Base-by-base conservation (phyloP, 2,797 vertebrate genomes). In the Meda fulgida region DNA sequence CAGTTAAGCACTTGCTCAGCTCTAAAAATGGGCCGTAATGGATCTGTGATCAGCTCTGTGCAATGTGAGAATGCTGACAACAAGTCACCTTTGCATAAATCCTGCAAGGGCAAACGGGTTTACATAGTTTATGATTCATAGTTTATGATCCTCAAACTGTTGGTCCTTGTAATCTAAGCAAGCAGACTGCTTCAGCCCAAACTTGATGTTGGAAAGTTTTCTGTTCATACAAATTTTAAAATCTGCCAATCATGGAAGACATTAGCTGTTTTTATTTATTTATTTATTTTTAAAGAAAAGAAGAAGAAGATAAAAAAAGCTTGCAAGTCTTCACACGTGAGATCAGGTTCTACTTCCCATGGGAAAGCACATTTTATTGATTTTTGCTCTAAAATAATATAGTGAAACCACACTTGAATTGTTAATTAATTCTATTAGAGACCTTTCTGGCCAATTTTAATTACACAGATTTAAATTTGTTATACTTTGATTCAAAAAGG, bases 71-170 rank as follows among this genome's bases (percentile, higher is more conserved):
- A 31, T 76, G 60, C 75, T 78, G 9, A 70, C 75, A 78, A 67
- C 46, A n/a, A 34, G 38, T 1, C 75, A 78, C 83, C 63, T 84
- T 84, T 78, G 51, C 75, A 78, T 71, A 60, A 84, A 84, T 84
- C 51, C 38, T 16, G 51, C 51, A 48, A 71, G 83, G 83, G 65
- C 51, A n/a, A 78, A 78, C 21, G 18, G 75, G 63, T 84, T 77
- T 76, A 53, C 71, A 60, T 69, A 77, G 72, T 84, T 84, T 84
- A 84, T 84, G 83, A 70, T 78, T 84, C 51, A 70, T 84, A 78
- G 73, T 84, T 84, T 84, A 84, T 60, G 51, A 84, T 78, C 83
- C 83, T 78, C 51, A 84, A 34, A 77, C 63, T 76, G 63, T 84
- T 76, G 63, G 73, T 51, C 65, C 63, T 67, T 60, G 73, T 67